A percentile compares a stretch with the other conserved stretches of the same genome.
Conservation (phyloP, 2,888 invertebrate genomes). For the Phortica okadai region DNA sequence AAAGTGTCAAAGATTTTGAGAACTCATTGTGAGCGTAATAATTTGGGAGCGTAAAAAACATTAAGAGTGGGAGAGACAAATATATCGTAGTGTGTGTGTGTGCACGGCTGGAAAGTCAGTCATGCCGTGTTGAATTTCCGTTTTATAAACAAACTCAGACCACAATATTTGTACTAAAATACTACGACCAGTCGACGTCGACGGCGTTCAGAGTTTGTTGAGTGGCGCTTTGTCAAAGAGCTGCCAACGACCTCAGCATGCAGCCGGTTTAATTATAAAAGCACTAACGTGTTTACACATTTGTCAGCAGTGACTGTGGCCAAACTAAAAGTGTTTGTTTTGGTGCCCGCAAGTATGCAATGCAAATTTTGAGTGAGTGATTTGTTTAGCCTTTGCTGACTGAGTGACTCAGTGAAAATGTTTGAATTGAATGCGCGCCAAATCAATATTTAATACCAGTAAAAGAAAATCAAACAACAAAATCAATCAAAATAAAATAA, state of each 20-base stretch:
- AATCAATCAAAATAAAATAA: conserved; percentile 43
- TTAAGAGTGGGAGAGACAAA: conserved; percentile 32
- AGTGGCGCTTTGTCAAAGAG: neutral
- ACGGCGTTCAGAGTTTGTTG: neutral
- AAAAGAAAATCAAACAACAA: conserved; percentile 42
- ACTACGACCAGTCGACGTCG: neutral
- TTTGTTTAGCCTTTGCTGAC: conserved; percentile 11
- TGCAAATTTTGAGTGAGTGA: neutral
- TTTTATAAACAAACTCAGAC: conserved; percentile 66
- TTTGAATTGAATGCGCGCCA: neutral
- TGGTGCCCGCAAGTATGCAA: conserved; percentile 26
- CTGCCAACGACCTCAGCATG: conserved; percentile 37
- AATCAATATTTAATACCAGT: conserved; percentile 52
- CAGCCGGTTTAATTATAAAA: conserved; percentile 46
- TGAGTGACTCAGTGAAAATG: neutral
- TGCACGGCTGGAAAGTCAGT: conserved; percentile 1
- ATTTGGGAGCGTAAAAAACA: neutral
- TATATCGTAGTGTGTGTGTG: neutral
- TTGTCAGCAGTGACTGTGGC: conserved; percentile 40
- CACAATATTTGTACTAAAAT: conserved; percentile 28
- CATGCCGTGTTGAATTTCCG: conserved; percentile 60
- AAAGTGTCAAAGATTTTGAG: neutral
- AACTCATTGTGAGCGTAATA: neutral
- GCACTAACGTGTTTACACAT: conserved; percentile 40
- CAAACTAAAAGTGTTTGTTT: neutral